A percentile compares a stretch with the other conserved stretches of the same genome.
Conservation (phyloP, 2,888 invertebrate species). For the Agapetus fuscipes region DNA sequence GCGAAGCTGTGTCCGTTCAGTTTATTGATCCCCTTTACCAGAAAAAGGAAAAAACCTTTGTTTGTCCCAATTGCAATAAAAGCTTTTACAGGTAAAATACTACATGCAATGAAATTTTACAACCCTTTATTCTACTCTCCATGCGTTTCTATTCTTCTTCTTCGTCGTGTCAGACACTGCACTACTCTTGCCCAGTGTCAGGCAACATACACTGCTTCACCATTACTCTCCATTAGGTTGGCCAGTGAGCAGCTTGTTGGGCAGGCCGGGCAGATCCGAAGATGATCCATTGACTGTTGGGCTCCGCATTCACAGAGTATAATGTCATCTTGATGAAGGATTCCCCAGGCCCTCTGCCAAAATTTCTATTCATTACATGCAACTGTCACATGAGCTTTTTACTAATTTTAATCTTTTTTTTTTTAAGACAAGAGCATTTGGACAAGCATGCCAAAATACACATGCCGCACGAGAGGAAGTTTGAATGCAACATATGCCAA, state of each 20-base stretch:
- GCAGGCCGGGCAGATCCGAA: too few relatives aligned
- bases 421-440: conserved; percentile 51
- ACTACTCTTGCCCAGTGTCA: too few relatives aligned
- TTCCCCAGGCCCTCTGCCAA: too few relatives aligned
- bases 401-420: conserved; percentile 12
- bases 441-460: conserved; percentile 57
- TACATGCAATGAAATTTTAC: too few relatives aligned
- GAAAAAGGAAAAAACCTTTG: conserved; percentile 32
- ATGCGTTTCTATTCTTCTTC: background rate
- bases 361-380: too few relatives aligned
- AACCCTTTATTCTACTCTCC: too few relatives aligned
- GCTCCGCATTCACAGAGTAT: too few relatives aligned
- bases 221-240: too few relatives aligned
- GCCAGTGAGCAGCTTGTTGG: too few relatives aligned
- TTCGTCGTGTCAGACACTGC: too few relatives aligned
- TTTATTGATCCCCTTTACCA: conserved; percentile 31
- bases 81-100: conserved; percentile 46
- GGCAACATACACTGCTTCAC: too few relatives aligned
- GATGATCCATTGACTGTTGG: too few relatives aligned
- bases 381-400: background rate
- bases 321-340: background rate
- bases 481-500: conserved; percentile 47
- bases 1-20: conserved; percentile 37
- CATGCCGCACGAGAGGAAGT: conserved; percentile 41
- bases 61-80: conserved; percentile 55